A percentile compares a stretch with the other conserved stretches of the same genome.
Evolutionary conservation across 1,140 invertebrate species (phyloP).

Genomic region (Stegodyphus mimosarum): DNA sequence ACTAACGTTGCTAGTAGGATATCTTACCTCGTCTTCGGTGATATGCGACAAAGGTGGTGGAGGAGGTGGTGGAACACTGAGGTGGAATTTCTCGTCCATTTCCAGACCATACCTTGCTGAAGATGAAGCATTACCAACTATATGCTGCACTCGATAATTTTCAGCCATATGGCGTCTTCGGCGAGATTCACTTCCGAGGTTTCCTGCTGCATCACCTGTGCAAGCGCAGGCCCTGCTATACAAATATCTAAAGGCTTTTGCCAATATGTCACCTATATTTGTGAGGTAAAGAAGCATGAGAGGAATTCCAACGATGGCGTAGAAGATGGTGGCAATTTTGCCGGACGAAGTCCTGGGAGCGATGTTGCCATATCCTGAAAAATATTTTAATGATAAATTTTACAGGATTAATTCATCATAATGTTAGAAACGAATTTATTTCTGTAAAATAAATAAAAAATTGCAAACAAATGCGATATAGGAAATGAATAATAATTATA

Average conservation of each 20-base stretch:
- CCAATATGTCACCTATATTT: conserved; percentile 69
- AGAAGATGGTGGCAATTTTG: conserved; percentile 68
- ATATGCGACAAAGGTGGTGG: conserved; percentile 10
- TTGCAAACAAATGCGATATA: no score
- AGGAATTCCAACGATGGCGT: conserved; percentile 70
- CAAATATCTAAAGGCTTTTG: conserved; percentile 68
- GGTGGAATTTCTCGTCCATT: conserved; percentile 34
- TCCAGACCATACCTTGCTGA: conserved; percentile 20
- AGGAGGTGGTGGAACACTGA: conserved; percentile 21
- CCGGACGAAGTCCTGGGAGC: conserved; percentile 67
- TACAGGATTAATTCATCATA: no score
- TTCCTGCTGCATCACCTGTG: conserved; percentile 1
- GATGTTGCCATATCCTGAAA: conserved; percentile 70
- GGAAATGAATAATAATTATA: no score
- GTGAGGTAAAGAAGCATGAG: conserved; percentile 70
- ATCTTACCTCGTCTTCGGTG: conserved; percentile 35
- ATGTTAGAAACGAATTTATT: no score
- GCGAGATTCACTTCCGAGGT: not conserved
- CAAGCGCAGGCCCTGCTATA: conserved; percentile 66
- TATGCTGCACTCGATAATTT: conserved; percentile 48
- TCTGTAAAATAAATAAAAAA: no score
- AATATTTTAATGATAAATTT: conserved; percentile 63
- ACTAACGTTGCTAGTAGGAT: not conserved
- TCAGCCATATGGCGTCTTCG: conserved; percentile 11
- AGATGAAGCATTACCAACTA: conserved; percentile 5